Evolutionary conservation across 2,113 vertebrate species (phyloP).

Genomic region (Bagarius yarrelli): DNA sequence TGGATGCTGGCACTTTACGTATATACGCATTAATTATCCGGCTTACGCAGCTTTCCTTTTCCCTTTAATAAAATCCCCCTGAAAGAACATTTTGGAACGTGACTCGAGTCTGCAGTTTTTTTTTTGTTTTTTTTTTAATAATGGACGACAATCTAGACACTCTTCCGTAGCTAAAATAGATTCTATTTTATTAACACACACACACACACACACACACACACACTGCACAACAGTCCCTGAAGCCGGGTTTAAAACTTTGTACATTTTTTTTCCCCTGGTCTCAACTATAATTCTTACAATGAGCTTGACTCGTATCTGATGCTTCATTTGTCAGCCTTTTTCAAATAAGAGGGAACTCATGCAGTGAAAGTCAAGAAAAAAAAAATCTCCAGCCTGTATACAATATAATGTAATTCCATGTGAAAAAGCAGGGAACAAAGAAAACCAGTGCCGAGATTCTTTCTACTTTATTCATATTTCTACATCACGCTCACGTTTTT

Average conservation of each 20-base stretch:
- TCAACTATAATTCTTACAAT: neutral
- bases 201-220: too few relatives aligned
- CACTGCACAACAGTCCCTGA: neutral
- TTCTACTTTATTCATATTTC: neutral
- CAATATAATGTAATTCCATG: neutral
- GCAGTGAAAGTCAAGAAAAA: neutral
- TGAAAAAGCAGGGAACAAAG: neutral
- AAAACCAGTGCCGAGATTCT: neutral
- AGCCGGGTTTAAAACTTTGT: neutral
- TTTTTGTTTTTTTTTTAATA: neutral
- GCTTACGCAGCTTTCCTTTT: neutral
- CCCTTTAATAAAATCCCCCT: neutral
- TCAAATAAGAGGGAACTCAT: neutral
- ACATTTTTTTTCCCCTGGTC: neutral
- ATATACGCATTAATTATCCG: neutral
- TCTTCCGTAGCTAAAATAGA: conserved; percentile 6
- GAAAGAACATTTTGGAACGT: neutral
- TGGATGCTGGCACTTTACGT: neutral
- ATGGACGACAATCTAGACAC: neutral
- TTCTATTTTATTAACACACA: too few relatives aligned
- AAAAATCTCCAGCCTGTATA: neutral
- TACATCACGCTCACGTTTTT: neutral
- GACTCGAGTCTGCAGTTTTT: neutral
- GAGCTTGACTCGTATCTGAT: neutral
- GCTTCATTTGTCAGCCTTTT: conserved; percentile 13